Evolutionary conservation across 2,113 vertebrate species (phyloP), one percentile per base, ranked within the genome.

Genomic region (Sarotherodon lohbergeri): DNA sequence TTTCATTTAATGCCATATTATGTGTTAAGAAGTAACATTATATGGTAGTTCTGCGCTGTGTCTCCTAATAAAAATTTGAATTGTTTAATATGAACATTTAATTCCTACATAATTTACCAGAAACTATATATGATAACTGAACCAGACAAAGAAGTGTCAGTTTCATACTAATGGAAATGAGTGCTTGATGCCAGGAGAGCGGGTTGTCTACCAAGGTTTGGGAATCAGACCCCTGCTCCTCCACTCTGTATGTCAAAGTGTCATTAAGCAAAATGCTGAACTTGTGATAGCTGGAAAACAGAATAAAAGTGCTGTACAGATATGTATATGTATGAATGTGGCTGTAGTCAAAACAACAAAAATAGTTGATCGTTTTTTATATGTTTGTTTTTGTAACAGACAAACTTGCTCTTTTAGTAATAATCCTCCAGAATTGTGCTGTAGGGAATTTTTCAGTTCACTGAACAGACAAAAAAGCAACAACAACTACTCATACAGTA

Each of bases 1-100:
- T 63, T 63, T 17, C 32, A 66, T 66, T 66, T 39, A 39, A 66
- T 66, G 61, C 61, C 32, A 39, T 66, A 2, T 46, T 46, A 73
- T 73, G 22, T 27, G 66, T 43, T 73, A 43, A 27, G 12, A 16
- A 48, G 14, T 19, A 29, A 76, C 6, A 76, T 32, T 50, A 29
- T 29, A 50, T 76, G 24, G 14, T 76, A 48, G 2, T 73, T 73
- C 27, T 48, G 1, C 1, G 0, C 24, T 16, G 66, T 27, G 13
- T 24, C 39, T 46, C 10, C 68, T 48, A 48, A 76, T 48, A 76
- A 76, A 76, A 16, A 73, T 46, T 48, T 43, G 3, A 71, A 24
- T 43, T 43, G 66, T 43, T 48, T 76, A 76, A 17, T 76, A 48
- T 16, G 6, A 48, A 46, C 68, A 76, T 76, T 76, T 76, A 76